phyloP scores from a whole-genome alignment of 2,888 invertebrate species.

The Helobdella robusta region DNA sequence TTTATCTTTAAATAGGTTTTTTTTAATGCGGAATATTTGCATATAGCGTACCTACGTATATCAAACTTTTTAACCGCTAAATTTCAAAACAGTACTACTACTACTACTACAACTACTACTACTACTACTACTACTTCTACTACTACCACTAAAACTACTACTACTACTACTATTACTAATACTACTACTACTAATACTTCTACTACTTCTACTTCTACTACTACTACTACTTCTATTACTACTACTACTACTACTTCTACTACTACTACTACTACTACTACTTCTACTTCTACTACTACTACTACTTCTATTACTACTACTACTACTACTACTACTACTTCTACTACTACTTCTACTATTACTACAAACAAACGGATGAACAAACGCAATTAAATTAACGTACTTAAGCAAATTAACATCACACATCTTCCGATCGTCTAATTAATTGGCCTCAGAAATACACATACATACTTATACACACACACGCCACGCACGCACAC shows the following conservation, averaged over 20 bases:
- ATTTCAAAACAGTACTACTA: slow-evolving; percentile 8
- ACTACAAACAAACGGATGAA: too few species aligned
- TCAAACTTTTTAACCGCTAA: too few species aligned
- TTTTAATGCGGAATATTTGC: too few species aligned
- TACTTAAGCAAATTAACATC: too few species aligned
- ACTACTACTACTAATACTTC: slow-evolving; percentile 13
- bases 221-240: slow-evolving; percentile 20
- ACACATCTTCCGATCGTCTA: too few species aligned
- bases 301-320: background rate
- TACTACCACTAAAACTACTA: slow-evolving; percentile 8
- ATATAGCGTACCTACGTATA: too few species aligned
- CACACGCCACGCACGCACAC: background rate
- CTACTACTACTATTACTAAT: slow-evolving; percentile 8
- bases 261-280: slow-evolving; percentile 22
- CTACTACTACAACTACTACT: slow-evolving; percentile 1
- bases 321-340: background rate
- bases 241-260: slow-evolving; percentile 25
- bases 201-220: slow-evolving; percentile 16
- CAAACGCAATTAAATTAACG: too few species aligned
- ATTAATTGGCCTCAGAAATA: too few species aligned
- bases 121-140: slow-evolving; percentile 14
- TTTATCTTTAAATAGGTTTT: too few species aligned
- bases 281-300: background rate
- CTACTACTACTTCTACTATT: background rate
- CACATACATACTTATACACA: background rate